Base-by-base conservation (phyloP, 2,888 invertebrate species). In the Drosophila limbata region DNA sequence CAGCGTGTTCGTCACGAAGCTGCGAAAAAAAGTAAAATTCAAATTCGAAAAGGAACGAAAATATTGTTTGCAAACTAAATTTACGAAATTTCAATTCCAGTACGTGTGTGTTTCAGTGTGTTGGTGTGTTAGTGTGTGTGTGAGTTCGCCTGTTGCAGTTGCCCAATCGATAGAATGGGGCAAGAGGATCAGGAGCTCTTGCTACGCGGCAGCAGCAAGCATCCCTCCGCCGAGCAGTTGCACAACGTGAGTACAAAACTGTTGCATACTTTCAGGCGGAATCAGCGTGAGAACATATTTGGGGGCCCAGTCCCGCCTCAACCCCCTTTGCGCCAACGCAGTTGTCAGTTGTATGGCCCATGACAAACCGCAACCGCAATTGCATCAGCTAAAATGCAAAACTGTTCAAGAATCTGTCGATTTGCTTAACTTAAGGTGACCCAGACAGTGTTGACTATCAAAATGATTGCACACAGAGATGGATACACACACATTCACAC, bases 101-200 rank as follows among this genome's bases (percentile, higher is more conserved):
- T 17, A 35, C n/a, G 42, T 44, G 62, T 39, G 37, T 50, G 61
- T 28, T 1, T 1, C 3, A 10, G 42, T 25, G 33, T 31, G 39
- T 28, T 52, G 13, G 35, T 10, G 35, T 47, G 19, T 13, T 33
- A 25, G 15, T 31, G 31, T 53, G 44, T 55, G 39, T 15, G 33
- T 15, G 37, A 11, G 35, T 1, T 5, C 17, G 39, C 6, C 17
- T n/a, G 60, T 31, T 3, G 52, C 17, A n/a, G 17, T 17, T 47
- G 51, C 40, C 25, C n/a, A 11, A 45, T 17, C 61, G 45, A 48
- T 37, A 52, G 69, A 52, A 91, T 91, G 91, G 91, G 91, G 69
- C 91, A 91, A 79, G 91, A 91, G 84, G 91, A 91, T 89, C 91
- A 91, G 76, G 91, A 91, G 76, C 73, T 90, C 57, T 67, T 91